Percentiles rank a stretch among this genome's conserved stretches.
phyloP scores from a whole-genome alignment of 2,888 invertebrate genomes.

The Coecobrya sp. region DNA sequence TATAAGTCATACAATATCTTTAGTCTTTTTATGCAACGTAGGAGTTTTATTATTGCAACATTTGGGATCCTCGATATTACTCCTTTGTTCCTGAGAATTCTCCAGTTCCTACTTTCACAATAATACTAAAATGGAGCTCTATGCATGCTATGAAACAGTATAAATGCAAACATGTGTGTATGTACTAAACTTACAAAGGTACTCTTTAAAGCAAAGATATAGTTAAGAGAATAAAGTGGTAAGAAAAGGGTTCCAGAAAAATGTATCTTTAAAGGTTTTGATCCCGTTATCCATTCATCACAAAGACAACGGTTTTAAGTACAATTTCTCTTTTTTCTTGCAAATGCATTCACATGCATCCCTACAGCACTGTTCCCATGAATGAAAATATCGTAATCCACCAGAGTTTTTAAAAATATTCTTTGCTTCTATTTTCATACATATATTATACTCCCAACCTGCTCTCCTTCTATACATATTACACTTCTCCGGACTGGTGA shows the following conservation, averaged over 20 bases:
- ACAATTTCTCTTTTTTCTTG: neutral
- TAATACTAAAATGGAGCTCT: conserved; percentile 17
- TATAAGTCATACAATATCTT: conserved; percentile 37
- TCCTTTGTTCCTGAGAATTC: conserved; percentile 51
- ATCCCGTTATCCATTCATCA: conserved; percentile 78
- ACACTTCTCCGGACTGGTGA: neutral
- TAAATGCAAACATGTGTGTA: conserved; percentile 8
- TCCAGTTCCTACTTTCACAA: conserved; percentile 23
- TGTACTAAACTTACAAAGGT: neutral
- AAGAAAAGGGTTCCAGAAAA: conserved; percentile 70
- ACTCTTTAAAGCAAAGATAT: neutral
- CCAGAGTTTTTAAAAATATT: neutral
- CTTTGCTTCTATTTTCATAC: conserved; percentile 55
- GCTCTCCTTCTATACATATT: conserved; percentile 48
- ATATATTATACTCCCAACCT: conserved; percentile 49
- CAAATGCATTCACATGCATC: conserved; percentile 1
- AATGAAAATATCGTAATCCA: conserved; percentile 18
- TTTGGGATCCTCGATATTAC: conserved; percentile 70
- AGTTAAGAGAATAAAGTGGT: conserved; percentile 13
- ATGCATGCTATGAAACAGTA: neutral
- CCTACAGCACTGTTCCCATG: conserved; percentile 26
- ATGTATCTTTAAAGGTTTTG: conserved; percentile 44
- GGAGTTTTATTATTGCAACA: conserved; percentile 75
- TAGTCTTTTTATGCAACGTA: conserved; percentile 77
- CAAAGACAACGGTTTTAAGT: conserved; percentile 72